Conservation (phyloP, 2,888 invertebrate genomes). For the Spodoptera exigua region DNA sequence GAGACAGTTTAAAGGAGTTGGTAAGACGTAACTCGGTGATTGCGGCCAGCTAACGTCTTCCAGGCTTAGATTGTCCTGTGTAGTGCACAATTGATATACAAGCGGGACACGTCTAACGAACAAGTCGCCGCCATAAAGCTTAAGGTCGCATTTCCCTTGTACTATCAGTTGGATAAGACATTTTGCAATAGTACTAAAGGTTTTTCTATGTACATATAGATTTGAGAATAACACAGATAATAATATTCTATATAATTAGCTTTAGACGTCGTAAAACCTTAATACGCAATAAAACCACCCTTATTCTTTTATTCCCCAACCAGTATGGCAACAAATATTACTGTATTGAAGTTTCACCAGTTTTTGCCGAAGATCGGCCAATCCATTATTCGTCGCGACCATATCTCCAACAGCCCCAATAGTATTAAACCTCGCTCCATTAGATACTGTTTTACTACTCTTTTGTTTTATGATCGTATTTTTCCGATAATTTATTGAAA, state of each 20-base stretch:
- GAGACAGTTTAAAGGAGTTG: conserved; percentile 20
- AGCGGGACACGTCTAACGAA: not conserved
- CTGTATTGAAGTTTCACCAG: conserved; percentile 69
- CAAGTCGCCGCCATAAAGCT: not conserved
- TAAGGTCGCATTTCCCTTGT: not conserved
- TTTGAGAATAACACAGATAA: not conserved
- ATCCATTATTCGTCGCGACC: conserved; percentile 79
- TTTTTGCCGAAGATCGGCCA: conserved; percentile 73
- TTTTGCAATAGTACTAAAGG: too few relatives aligned
- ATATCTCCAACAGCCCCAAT: conserved; percentile 78
- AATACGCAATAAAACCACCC: conserved; percentile 38
- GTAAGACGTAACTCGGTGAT: conserved; percentile 35
- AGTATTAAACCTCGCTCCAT: conserved; percentile 78
- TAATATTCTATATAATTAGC: conserved; percentile 21
- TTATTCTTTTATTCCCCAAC: conserved; percentile 50
- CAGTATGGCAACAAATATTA: conserved; percentile 59
- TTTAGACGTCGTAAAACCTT: conserved; percentile 37
- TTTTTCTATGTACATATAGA: too few relatives aligned
- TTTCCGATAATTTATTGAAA: conserved; percentile 81
- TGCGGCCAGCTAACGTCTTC: conserved; percentile 11
- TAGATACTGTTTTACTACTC: conserved; percentile 82
- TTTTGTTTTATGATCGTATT: conserved; percentile 84
- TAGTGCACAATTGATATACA: conserved; percentile 12
- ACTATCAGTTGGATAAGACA: too few relatives aligned
- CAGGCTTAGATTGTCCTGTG: not conserved